These are phyloP conservation scores for Umimayanthus chanpuru DNA, from an alignment of 92 coral and sea anemone species.

Conservation along the genomic window DNA sequence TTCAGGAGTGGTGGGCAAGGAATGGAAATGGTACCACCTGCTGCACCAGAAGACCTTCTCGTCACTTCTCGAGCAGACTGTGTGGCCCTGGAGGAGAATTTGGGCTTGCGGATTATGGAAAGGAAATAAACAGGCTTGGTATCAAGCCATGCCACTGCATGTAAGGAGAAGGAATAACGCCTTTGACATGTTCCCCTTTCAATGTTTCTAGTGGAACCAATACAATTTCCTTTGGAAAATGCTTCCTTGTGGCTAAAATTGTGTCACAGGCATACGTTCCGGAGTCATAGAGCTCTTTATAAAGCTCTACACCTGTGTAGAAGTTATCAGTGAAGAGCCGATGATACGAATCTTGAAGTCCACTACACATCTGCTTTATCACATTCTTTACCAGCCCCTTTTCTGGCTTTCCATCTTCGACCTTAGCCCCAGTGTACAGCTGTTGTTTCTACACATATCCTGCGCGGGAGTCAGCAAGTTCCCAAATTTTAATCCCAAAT, in stretches of 20 bases:
- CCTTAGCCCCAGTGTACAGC: background rate
- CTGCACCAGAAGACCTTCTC: background rate
- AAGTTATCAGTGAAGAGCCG: constrained; percentile 5
- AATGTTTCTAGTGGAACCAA: background rate
- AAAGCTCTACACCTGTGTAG: background rate
- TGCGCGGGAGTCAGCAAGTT: background rate
- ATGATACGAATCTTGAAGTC: background rate
- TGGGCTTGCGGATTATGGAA: background rate
- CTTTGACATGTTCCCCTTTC: too few species aligned
- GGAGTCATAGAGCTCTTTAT: background rate
- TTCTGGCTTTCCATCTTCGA: background rate
- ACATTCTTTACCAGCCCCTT: background rate
- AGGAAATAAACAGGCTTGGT: constrained; percentile 2
- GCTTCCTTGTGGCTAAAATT: background rate
- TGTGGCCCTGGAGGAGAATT: background rate
- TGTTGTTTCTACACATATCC: background rate
- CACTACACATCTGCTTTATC: background rate
- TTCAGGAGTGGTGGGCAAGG: constrained; percentile 47
- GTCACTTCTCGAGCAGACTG: background rate
- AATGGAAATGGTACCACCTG: constrained; percentile 32
- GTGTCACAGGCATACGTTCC: background rate
- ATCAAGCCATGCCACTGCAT: background rate
- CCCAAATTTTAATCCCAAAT: background rate
- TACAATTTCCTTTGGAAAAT: constrained; percentile 6
- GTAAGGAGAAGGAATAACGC: too few species aligned